A percentile compares a stretch with the other conserved stretches of the same genome.
These are phyloP conservation scores for Phoebastria nigripes DNA, from an alignment of 2,797 vertebrate species.

Conservation along the genomic window DNA sequence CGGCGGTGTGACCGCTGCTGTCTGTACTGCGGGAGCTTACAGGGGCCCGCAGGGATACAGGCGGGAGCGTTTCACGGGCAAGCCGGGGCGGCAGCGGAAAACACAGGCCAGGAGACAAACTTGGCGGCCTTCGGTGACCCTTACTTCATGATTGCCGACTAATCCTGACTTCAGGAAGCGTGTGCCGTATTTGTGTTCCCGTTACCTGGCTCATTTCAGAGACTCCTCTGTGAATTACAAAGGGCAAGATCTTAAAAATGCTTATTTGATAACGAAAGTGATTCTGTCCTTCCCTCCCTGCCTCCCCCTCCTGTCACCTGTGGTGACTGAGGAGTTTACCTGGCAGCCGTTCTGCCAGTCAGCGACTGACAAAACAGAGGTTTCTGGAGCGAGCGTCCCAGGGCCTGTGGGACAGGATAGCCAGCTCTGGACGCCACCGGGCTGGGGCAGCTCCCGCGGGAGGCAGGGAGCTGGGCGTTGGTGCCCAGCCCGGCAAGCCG, in stretches of 20 bases:
- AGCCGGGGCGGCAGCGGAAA: neutral
- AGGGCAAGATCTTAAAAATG: neutral
- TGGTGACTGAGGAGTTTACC: neutral
- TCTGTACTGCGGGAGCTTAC: neutral
- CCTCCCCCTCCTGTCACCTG: neutral
- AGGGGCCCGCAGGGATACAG: no score
- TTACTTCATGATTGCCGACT: neutral
- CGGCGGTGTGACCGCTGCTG: fast-evolving
- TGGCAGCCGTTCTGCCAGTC: neutral
- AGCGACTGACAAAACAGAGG: neutral
- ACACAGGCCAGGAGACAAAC: neutral
- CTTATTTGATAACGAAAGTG: neutral
- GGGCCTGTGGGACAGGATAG: no score
- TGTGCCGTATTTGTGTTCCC: neutral
- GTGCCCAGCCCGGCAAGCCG: neutral
- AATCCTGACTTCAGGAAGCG: neutral
- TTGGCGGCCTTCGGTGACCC: fast-evolving
- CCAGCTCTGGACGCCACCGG: neutral
- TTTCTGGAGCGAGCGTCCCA: no score
- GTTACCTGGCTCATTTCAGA: neutral
- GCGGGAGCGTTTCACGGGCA: fast-evolving
- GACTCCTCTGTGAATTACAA: no score
- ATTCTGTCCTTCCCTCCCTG: no score
- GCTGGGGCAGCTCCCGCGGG: no score
- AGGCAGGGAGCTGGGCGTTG: neutral